Base-by-base conservation (phyloP, 2,888 invertebrate species). In the Argyresthia albistria region DNA sequence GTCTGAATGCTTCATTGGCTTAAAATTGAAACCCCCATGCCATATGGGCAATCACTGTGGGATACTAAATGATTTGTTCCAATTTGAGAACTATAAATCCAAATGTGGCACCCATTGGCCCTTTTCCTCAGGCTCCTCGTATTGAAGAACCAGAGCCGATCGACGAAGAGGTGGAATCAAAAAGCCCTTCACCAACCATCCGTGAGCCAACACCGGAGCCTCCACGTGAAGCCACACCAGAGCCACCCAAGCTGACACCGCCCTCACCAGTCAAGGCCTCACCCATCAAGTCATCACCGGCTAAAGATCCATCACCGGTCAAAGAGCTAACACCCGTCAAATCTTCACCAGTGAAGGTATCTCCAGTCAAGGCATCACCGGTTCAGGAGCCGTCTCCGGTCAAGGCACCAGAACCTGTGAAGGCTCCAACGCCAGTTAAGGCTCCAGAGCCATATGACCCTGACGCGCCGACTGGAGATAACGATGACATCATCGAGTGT, bases 391-490 rank as follows among this genome's bases (percentile, higher is more conserved):
- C 25, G 4, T 4, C 43, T 35, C 50, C 50, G 4, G 51, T 35
- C 4, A 35, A 43, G 45, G 35, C 35, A 25, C 12, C 51, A 11
- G 11, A n/a, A 15, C 14, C 51, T 14, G 45, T 15, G 35, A 37
- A 15, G 16, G 45, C 10, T n/a, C 43, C 42, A 3, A 11, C 42
- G 8, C 49, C 49, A 36, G 49, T 49, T 12, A 25, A 35, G 11
- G 50, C 16, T 11, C 45, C 43, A 4, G 46, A 25, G 25, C 55
- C 55, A n/a, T 45, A 45, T 16, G 45, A 45, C 15, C 45, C 45
- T 8, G 45, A 45, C 9, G 16, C 16, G 15, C 45, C 45, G 14
- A 45, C 45, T 10, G 45, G 16, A 10, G 45, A 45, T 16, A 14
- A 45, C 3, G 45, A 45, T 15, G 45, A 45, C 16, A 16, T 15